These are phyloP conservation scores for Drosophila aff. DNA, from an alignment of 1,140 invertebrate genomes.

Conservation along the genomic window DNA sequence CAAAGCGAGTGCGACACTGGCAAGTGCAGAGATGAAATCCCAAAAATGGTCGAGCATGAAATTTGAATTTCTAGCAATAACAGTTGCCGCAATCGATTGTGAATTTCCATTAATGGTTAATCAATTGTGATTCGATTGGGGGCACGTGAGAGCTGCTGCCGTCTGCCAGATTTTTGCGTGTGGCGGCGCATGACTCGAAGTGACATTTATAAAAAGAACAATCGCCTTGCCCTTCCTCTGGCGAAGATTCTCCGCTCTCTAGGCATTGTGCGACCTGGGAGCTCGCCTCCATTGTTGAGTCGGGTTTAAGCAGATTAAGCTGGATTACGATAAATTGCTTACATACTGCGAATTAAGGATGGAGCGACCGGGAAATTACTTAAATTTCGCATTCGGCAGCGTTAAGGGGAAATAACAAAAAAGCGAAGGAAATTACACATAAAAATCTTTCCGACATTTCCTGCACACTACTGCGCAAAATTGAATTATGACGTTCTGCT, in stretches of 20 bases:
- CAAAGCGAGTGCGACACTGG: background rate
- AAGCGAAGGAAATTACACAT: conserved; percentile 18
- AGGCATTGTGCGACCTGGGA: conserved; percentile 29
- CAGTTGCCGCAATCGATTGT: conserved; percentile 35
- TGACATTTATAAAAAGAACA: conserved; percentile 56
- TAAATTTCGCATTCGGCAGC: conserved; percentile 64
- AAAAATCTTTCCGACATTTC: conserved; percentile 50
- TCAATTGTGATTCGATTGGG: conserved; percentile 55
- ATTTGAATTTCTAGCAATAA: conserved; percentile 44
- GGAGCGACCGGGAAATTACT: conserved; percentile 45
- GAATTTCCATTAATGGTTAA: conserved; percentile 60
- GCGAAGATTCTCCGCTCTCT: conserved; percentile 2
- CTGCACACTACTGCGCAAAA: conserved; percentile 60
- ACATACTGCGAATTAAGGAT: conserved; percentile 30
- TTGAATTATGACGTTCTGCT: conserved; percentile 59
- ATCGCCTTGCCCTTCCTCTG: conserved; percentile 10
- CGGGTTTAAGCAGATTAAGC: conserved; percentile 66
- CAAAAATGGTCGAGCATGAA: conserved; percentile 10
- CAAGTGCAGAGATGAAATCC: conserved; percentile 35
- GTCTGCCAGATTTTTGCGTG: conserved; percentile 26
- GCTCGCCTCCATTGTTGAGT: conserved; percentile 29
- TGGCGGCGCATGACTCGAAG: conserved; percentile 52
- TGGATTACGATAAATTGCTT: conserved; percentile 71
- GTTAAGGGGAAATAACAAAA: conserved; percentile 13
- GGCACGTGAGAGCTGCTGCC: conserved; percentile 41